Evolutionary conservation across 1,140 invertebrate species (phyloP).

Genomic region (Xylocopa sonorina): DNA sequence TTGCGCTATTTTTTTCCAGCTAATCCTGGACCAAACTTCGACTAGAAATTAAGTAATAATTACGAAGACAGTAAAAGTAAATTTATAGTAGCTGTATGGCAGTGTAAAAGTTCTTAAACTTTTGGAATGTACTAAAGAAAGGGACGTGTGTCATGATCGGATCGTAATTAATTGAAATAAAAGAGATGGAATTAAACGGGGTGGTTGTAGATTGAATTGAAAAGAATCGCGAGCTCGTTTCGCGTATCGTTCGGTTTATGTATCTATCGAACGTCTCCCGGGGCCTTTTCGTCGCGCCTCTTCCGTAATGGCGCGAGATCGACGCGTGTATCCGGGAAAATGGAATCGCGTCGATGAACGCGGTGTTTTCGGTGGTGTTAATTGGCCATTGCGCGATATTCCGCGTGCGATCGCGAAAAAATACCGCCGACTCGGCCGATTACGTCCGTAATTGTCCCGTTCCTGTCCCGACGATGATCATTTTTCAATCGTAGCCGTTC

Average conservation of each 20-base stretch:
- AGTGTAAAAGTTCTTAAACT: too few species aligned
- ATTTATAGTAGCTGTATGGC: too few species aligned
- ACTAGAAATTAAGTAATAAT: too few species aligned
- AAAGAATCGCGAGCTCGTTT: slow-evolving; percentile 4
- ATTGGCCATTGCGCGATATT: background rate
- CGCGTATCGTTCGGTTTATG: slow-evolving; percentile 10
- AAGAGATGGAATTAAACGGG: slow-evolving; percentile 13
- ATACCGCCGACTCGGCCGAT: too few species aligned
- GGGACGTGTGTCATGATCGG: background rate
- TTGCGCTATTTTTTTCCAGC: too few species aligned
- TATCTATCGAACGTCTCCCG: slow-evolving; percentile 31
- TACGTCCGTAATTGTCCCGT: too few species aligned
- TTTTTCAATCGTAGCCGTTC: too few species aligned
- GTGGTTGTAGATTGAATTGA: background rate
- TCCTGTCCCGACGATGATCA: too few species aligned
- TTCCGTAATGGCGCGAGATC: slow-evolving; percentile 3
- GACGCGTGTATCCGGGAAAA: slow-evolving; percentile 8
- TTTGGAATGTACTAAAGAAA: too few species aligned
- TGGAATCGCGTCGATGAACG: background rate
- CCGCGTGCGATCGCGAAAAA: too few species aligned
- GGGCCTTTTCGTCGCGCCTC: slow-evolving; percentile 9
- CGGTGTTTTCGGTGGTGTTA: background rate
- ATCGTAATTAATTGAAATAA: slow-evolving; percentile 4
- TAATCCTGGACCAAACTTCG: too few species aligned
- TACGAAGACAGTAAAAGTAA: too few species aligned